Percentiles rank a stretch among this genome's conserved stretches.
Conservation (phyloP, 1,140 invertebrate species). For the Araneus ventricosus region DNA sequence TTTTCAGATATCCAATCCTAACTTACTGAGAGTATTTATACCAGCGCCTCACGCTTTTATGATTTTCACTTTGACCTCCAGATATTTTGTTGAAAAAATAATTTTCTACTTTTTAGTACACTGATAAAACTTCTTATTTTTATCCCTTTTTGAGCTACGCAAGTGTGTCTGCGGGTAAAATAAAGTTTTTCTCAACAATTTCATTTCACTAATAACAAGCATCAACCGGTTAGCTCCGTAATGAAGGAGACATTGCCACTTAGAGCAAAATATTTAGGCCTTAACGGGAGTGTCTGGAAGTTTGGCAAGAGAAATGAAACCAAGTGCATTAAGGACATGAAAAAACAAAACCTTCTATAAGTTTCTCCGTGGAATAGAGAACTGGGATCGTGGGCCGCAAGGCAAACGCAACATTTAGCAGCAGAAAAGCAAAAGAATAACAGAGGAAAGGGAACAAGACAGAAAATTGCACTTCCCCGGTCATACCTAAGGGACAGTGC, state of each 20-base stretch:
- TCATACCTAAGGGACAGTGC: slow-evolving; percentile 49
- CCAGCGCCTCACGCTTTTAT: too few relatives aligned
- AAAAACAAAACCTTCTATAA: slow-evolving; percentile 3
- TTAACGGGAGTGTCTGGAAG: not conserved
- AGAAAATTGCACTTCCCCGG: slow-evolving; percentile 56
- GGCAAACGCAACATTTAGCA: slow-evolving; percentile 45
- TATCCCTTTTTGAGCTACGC: too few relatives aligned
- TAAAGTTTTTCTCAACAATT: too few relatives aligned
- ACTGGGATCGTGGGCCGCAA: not conserved
- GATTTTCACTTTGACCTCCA: too few relatives aligned
- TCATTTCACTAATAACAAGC: too few relatives aligned
- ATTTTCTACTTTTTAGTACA: too few relatives aligned
- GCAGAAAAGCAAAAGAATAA: slow-evolving; percentile 36
- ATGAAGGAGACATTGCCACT: not conserved
- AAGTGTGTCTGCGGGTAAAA: too few relatives aligned
- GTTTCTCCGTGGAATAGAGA: slow-evolving; percentile 30
- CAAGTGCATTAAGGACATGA: not conserved
- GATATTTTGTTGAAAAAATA: too few relatives aligned
- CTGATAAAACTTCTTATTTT: too few relatives aligned
- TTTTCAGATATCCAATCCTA: too few relatives aligned
- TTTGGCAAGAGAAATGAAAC: slow-evolving; percentile 1
- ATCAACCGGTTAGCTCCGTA: too few relatives aligned
- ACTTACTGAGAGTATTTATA: too few relatives aligned
- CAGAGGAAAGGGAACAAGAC: slow-evolving; percentile 36
- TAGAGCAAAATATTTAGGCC: not conserved